Conservation (phyloP, 2,888 invertebrate species). For the Elaeidobius kamerunicus region DNA sequence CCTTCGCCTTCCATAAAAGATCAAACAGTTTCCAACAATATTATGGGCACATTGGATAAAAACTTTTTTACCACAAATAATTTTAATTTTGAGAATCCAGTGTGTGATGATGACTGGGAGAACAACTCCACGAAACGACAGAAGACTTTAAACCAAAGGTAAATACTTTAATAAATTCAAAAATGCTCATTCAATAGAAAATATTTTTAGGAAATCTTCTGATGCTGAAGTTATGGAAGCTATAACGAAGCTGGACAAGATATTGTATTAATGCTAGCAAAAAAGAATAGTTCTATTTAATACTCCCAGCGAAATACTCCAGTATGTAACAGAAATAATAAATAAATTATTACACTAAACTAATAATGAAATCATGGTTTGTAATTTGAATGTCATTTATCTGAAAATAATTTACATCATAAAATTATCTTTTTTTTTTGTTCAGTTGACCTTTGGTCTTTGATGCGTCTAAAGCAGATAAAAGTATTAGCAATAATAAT, state of each 20-base stretch:
- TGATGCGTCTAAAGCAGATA: too few relatives aligned
- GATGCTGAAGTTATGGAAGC: constrained; percentile 5
- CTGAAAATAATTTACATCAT: too few relatives aligned
- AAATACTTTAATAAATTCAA: too few relatives aligned
- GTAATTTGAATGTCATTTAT: not conserved
- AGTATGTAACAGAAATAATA: not conserved
- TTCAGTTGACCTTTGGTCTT: too few relatives aligned
- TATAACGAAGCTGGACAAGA: constrained; percentile 2
- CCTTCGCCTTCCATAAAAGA: not conserved
- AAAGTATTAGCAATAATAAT: too few relatives aligned
- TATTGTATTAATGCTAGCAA: not conserved
- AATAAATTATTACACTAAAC: not conserved
- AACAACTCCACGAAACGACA: too few relatives aligned
- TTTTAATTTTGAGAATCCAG: constrained; percentile 1
- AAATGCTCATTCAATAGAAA: too few relatives aligned
- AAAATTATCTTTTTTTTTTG: too few relatives aligned
- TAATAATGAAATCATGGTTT: not conserved
- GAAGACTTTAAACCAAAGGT: too few relatives aligned
- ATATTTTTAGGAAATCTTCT: not conserved
- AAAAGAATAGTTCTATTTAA: too few relatives aligned
- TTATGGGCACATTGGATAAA: constrained; percentile 1
- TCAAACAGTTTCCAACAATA: not conserved
- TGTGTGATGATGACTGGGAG: too few relatives aligned
- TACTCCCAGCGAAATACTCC: too few relatives aligned
- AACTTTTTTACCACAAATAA: constrained; percentile 7